These are phyloP conservation scores for Merodon equestris DNA, from an alignment of 2,888 invertebrate genomes.

Conservation along the genomic window DNA sequence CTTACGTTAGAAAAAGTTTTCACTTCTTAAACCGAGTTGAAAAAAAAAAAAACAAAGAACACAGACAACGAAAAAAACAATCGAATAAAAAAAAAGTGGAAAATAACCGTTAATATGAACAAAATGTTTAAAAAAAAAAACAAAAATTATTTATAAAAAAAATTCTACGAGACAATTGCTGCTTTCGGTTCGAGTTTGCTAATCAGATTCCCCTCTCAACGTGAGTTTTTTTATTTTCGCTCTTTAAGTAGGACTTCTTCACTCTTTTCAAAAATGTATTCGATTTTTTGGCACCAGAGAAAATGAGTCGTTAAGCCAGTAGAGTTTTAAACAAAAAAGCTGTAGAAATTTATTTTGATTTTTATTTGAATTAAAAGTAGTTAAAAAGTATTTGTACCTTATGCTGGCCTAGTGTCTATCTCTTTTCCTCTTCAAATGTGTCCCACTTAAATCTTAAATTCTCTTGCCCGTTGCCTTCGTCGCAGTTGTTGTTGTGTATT, in stretches of 20 bases:
- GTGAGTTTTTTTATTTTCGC: conserved; percentile 9
- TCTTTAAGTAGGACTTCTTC: background rate
- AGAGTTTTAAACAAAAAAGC: background rate
- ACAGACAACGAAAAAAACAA: conserved; percentile 24
- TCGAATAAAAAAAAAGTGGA: conserved; percentile 15
- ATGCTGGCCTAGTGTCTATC: background rate
- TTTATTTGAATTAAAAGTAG: conserved; percentile 3
- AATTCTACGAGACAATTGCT: conserved; percentile 21
- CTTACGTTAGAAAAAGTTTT: conserved; percentile 42
- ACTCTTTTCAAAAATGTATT: conserved; percentile 54
- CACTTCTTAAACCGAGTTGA: conserved; percentile 1
- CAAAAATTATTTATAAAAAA: background rate
- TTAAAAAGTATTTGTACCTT: background rate
- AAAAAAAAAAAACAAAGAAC: conserved; percentile 6
- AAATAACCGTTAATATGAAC: background rate
- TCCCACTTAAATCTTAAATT: background rate
- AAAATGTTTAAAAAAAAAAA: conserved; percentile 1
- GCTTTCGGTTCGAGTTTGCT: conserved; percentile 28
- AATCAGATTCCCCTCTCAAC: conserved; percentile 26
- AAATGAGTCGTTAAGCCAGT: conserved; percentile 10
- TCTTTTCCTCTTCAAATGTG: conserved; percentile 11
- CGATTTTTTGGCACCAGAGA: conserved; percentile 26
- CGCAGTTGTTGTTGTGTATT: conserved; percentile 22
- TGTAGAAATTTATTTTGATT: conserved; percentile 3
- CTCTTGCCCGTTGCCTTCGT: conserved; percentile 16